Evolutionary conservation across 2,113 vertebrate species (phyloP), one percentile per base, ranked within the genome.

Genomic region (Pogonocichla stellata): DNA sequence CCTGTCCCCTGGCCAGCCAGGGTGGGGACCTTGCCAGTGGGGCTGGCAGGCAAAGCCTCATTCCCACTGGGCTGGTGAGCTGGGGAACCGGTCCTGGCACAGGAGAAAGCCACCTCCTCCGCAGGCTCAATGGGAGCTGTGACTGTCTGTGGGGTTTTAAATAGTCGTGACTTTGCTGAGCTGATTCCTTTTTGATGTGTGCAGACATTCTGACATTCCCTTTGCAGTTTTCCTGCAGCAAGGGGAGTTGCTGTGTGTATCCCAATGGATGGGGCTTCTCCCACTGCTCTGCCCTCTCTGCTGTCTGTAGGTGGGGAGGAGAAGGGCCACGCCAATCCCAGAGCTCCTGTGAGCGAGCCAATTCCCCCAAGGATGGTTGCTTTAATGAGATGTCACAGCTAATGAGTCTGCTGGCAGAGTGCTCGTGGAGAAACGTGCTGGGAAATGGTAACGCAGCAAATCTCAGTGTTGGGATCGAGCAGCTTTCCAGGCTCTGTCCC

Each of bases 181-280:
- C 47, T 70, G 33, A 54, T 82, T 92, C 81, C 57, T 89, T 87
- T 96, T 94, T 95, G 90, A 91, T 88, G 91, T 95, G 90, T 65
- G 65, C 85, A 65, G 85, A 3, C 66, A 57, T 84, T 62, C 50
- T 19, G 60, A 36, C 64, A 64, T 51, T 84, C 86, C 70, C 78
- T 88, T 36, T 45, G 83, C 69, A 69, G 60, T 43, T 86, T 74
- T 58, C 53, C 79, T 3, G 23, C 78, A 90, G 95, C 74, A 1
- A 66, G 19, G 56, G 66, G 62, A 77, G 78, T 14, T 36, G 51
- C 80, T 77, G 74, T 3, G 4, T 0, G 0, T 15, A 43, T 72
- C 91, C 92, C 85, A 26, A 6, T 0, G 22, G 86, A 84, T 10
- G 18, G 31, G 51, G 74, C 78, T 91, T 66, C 79, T 91, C 67